phyloP scores from a whole-genome alignment of 2,797 vertebrate genomes.

The Anguilla marmorata region DNA sequence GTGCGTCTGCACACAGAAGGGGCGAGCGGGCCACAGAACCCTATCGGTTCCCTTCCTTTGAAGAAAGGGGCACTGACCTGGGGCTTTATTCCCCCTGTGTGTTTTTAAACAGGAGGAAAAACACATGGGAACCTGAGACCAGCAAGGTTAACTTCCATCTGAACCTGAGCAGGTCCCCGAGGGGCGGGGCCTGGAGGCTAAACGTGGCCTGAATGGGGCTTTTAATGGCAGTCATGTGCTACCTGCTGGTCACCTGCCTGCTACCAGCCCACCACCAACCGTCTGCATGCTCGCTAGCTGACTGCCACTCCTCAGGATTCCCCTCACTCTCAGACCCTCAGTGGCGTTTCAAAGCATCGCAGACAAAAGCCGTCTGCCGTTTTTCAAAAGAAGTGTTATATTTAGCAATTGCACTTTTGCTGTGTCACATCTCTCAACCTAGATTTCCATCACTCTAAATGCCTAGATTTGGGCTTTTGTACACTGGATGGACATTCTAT shows the following conservation, averaged over 20 bases:
- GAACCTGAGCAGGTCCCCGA: neutral
- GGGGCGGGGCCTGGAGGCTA: neutral
- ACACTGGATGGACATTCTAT: neutral
- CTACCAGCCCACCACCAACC: neutral
- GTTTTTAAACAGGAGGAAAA: constrained; percentile 7
- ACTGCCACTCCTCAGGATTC: neutral
- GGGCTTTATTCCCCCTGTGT: constrained; percentile 1
- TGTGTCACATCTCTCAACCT: neutral
- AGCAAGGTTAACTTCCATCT: constrained; percentile 7
- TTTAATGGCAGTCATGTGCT: neutral
- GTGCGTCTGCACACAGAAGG: neutral
- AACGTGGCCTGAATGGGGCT: neutral
- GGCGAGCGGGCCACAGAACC: neutral
- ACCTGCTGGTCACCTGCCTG: neutral
- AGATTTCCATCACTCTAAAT: too few relatives aligned
- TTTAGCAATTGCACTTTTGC: neutral
- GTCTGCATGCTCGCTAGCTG: neutral
- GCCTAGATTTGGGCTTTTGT: too few relatives aligned
- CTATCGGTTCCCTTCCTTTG: neutral
- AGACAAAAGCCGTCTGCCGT: neutral
- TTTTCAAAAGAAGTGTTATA: neutral
- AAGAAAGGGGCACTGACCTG: neutral
- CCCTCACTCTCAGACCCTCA: neutral
- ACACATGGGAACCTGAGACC: neutral
- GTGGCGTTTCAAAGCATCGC: neutral